A percentile compares a stretch with the other conserved stretches of the same genome.
phyloP scores from a whole-genome alignment of 2,888 invertebrate species.

The Stenoptilia bipunctidactyla region DNA sequence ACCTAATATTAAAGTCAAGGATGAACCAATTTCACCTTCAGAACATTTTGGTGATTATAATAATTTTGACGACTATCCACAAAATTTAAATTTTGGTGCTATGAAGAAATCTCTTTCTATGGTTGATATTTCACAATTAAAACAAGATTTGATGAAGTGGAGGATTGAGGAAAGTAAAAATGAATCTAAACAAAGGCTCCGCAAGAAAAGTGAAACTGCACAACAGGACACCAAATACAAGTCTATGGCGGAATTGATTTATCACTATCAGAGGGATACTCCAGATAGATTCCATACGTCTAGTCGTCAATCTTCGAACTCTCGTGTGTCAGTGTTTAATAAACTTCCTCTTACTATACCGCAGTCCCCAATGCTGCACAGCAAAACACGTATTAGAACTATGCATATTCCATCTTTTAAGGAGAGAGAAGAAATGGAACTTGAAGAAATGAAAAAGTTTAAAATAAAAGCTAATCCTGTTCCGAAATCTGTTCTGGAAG shows the following conservation, averaged over 20 bases:
- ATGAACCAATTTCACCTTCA: constrained; percentile 43
- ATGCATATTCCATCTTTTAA: constrained; percentile 66
- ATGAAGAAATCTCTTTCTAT: constrained; percentile 55
- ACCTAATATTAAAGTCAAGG: constrained; percentile 39
- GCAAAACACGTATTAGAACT: constrained; percentile 68
- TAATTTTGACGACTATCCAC: constrained; percentile 33
- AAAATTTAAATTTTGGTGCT: constrained; percentile 27
- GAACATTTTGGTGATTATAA: constrained; percentile 45
- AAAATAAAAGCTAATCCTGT: constrained; percentile 78
- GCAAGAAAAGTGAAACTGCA: constrained; percentile 26
- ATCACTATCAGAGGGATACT: constrained; percentile 69
- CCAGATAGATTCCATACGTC: constrained; percentile 67
- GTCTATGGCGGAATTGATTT: constrained; percentile 72
- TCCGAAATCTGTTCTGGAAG: constrained; percentile 70
- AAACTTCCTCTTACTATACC: constrained; percentile 42
- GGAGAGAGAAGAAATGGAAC: constrained; percentile 73
- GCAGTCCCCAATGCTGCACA: constrained; percentile 64
- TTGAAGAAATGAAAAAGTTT: constrained; percentile 75
- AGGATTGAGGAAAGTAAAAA: constrained; percentile 19
- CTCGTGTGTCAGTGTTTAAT: neutral
- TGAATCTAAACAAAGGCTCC: constrained; percentile 23
- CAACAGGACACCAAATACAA: constrained; percentile 53
- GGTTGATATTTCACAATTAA: constrained; percentile 40
- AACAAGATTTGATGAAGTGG: constrained; percentile 26
- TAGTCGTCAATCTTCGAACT: constrained; percentile 21